Evolutionary conservation across 2,888 invertebrate genomes (phyloP), one percentile per base, ranked within the genome.

Genomic region (Lucinisca nassula): DNA sequence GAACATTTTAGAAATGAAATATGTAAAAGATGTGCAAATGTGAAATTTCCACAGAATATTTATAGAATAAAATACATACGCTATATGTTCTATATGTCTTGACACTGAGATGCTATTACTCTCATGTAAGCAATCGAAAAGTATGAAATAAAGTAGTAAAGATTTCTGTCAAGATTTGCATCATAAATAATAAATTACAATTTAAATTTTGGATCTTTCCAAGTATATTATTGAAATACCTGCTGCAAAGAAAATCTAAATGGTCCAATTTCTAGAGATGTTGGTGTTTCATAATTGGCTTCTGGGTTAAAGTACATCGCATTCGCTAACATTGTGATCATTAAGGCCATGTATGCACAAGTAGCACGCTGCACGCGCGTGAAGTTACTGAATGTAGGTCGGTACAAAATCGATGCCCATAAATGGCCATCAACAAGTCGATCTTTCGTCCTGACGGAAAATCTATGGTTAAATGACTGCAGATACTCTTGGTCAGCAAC

Each of bases 291-390:
- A 51, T 76, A 89, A 17, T 89, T 85, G 32, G 85, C 88, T 24
- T 79, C 89, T 17, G 81, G 79, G 24, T 79, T 79, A 51, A 85
- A 90, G 40, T 89, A 90, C 37, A 89, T 78, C 12, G 90, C 90
- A 81, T 90, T 90, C 6, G 84, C 88, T 1, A 90, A 84, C 90
- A 90, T 90, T 12, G 80, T 85, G 55, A 90, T 38, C 67, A 89
- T 81, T 12, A 90, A 58, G 27, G 85, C 85, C 30, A 89, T 45
- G 17, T 87, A 14, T 14, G 83, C 83, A 30, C 89, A 90, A 0
- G 89, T 83, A 2, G 87, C 87, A 32, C 90, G 74, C 32, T 90
- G 89, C 27, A 82, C 76, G 35, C 90, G 74, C 10, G 89, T 89
- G 49, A 89, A 90, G 72, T 85, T 82, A 58, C 90, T 90, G 40